Evolutionary conservation across 2,797 vertebrate genomes (phyloP), one percentile per base, ranked within the genome.

Genomic region (Sphaeramia orbicularis): DNA sequence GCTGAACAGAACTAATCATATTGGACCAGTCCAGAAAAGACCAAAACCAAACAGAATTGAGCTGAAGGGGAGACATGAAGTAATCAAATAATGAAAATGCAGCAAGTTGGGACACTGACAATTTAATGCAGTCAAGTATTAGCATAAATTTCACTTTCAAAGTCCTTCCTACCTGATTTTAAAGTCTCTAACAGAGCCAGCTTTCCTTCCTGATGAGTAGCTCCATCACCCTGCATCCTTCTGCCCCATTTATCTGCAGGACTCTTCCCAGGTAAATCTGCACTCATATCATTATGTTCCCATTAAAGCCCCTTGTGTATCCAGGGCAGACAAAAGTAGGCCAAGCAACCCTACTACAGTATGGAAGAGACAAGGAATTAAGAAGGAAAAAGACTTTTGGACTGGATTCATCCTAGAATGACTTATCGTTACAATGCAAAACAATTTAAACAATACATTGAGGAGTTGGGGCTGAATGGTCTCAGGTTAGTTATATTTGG

Each of bases 251-350:
- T 91, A 84, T 87, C 84, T 66, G 54, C 74, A 78, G 72, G 78
- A 82, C 77, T 85, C 63, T 76, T 75, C 69, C 60, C 87, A 90
- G 88, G 89, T 90, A 89, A 87, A 89, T 88, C 90, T 86, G 70
- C 73, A 49, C 74, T 86, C 82, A 91, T 92, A 87, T 90, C 78
- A 89, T 92, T 92, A 91, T 84, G 80, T 86, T 87, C 88, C 79
- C 83, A 85, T 89, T 89, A 90, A 89, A 80, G 67, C 53, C 74
- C 79, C 78, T 10, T 12, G 73, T 81, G 86, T 85, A 86, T 89
- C 74, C 76, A 83, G 83, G 88, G 82, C 85, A 83, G 64, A 77
- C 74, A 83, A 90, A 92, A 90, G 75, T 91, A 92, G 92, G 90
- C 79, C 89, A 89, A 86, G 78, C 71, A 81, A 74, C 71, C 86